These are phyloP conservation scores for Heteronetta atricapilla DNA, from an alignment of 2,113 vertebrate genomes.

Conservation along the genomic window DNA sequence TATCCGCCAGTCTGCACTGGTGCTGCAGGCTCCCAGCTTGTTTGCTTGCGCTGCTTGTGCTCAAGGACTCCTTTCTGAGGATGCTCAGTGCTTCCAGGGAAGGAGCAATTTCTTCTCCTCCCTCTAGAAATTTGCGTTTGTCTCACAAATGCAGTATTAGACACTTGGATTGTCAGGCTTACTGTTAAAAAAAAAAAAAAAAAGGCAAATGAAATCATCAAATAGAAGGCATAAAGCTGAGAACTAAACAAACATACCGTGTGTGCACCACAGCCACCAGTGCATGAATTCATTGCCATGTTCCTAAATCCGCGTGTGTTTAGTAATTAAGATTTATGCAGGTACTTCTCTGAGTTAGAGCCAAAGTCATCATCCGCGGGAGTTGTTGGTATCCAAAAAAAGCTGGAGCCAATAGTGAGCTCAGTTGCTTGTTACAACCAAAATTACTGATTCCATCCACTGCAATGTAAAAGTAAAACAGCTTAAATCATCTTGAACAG, in stretches of 20 bases:
- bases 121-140: not conserved
- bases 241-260: not conserved
- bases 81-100: not conserved
- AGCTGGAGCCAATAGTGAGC: constrained; percentile 47
- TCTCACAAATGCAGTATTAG: not conserved
- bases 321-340: constrained; percentile 63
- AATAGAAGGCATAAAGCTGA: not conserved
- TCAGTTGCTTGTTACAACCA: constrained; percentile 42
- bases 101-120: not conserved
- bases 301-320: constrained; percentile 6
- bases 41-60: not conserved
- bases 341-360: constrained; percentile 41
- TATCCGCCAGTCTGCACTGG: not conserved
- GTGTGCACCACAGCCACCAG: not conserved
- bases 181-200: not conserved
- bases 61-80: not conserved
- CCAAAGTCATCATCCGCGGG: constrained; percentile 55
- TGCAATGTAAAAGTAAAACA: constrained; percentile 44
- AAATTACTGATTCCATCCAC: constrained; percentile 41
- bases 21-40: not conserved
- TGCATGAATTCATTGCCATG: constrained; percentile 16
- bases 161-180: not conserved
- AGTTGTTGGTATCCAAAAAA: constrained; percentile 27
- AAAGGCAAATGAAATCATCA: not conserved
- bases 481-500: constrained; percentile 37